These are phyloP conservation scores for Phengaris alcon DNA, from an alignment of 2,888 invertebrate genomes.

Conservation along the genomic window DNA sequence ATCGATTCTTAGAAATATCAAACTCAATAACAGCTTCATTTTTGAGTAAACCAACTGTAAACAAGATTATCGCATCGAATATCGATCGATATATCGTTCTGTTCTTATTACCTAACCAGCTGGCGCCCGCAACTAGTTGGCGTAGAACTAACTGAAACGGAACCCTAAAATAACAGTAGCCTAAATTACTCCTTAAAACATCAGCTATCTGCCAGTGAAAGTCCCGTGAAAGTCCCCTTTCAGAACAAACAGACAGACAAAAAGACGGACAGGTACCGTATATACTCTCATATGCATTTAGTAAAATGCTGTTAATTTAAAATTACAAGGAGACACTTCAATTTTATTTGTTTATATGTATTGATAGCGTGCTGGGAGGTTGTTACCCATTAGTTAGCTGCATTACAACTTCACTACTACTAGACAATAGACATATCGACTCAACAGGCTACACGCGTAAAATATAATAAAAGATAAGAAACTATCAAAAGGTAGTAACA, in stretches of 20 bases:
- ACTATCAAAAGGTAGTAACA: not conserved
- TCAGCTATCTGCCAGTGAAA: too few relatives aligned
- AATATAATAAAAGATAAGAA: not conserved
- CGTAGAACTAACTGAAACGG: too few relatives aligned
- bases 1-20: constrained; percentile 8
- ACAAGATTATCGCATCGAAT: constrained; percentile 28
- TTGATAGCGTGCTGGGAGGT: constrained; percentile 15
- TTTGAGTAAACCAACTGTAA: constrained; percentile 12
- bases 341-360: too few relatives aligned
- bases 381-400: not conserved
- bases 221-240: too few relatives aligned
- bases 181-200: too few relatives aligned
- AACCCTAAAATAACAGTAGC: too few relatives aligned
- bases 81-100: constrained; percentile 17
- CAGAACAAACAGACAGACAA: too few relatives aligned
- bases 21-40: constrained; percentile 8
- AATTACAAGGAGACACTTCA: too few relatives aligned
- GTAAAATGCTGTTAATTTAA: too few relatives aligned
- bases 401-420: not conserved
- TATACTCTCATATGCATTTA: too few relatives aligned
- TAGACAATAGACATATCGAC: not conserved
- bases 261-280: too few relatives aligned
- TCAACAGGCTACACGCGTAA: constrained; percentile 10
- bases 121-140: too few relatives aligned
- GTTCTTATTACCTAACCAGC: not conserved